Evolutionary conservation across 2,888 invertebrate genomes (phyloP), one percentile per base, ranked within the genome.

Genomic region (Pseudococcus jackbeardsleyi): DNA sequence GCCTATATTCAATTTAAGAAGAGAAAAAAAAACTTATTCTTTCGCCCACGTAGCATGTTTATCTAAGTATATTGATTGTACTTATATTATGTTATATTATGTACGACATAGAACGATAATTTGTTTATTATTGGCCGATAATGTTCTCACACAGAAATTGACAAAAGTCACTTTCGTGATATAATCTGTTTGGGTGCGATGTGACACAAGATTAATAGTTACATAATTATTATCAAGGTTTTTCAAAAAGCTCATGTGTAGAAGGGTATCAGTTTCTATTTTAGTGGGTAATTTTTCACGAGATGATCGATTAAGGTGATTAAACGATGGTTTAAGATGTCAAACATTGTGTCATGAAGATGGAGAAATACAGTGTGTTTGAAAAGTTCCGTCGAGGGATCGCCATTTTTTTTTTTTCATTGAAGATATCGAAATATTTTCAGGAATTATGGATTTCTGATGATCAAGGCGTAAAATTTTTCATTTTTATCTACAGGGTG

Each of bases 71-170:
- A 82, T 82, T 46, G 79, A 82, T 82, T 82, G 79, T 82, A 19
- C 46, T 82, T 46, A 19, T 19, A 39, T 79, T 79, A 39, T 79
- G 33, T 59, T 19, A 26, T 72, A 33, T 72, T 39, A 39, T 33
- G 77, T 42, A 82, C 46, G 79, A 82, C 79, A 39, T 77, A 77
- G 33, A 11, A 82, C 46, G 46, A 46, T 46, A 82, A 82, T 82
- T 82, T 82, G 79, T 46, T 82, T 82, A 82, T 82, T 82, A 82
- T 82, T 33, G 33, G 46, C 79, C 46, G 79, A 82, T 82, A 82
- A 82, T 82, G 79, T 82, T 82, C 79, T 82, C 79, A 82, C 79
- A 42, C 79, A 46, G 72, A 26, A 72, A 46, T 82, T 82, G 79
- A 82, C 79, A 82, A 82, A 82, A 82, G 79, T 82, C 9, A 82